Percentiles rank a stretch among this genome's conserved stretches.
Evolutionary conservation across 1,140 invertebrate species (phyloP).

Genomic region (Neodiprion fabricii): DNA sequence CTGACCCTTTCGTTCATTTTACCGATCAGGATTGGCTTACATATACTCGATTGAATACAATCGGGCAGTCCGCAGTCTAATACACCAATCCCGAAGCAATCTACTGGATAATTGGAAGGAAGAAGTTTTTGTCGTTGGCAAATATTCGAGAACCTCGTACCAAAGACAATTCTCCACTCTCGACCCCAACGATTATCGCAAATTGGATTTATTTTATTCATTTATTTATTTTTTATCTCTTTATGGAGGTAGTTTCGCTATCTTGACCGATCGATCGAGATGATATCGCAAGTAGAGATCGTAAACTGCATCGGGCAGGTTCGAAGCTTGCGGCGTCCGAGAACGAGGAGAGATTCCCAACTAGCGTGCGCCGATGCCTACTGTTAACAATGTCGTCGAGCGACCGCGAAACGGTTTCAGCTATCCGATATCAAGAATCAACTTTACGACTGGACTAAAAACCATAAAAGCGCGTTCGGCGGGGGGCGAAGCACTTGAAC

Average conservation of each 20-base stretch:
- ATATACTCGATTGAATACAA: not conserved
- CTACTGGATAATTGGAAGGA: not conserved
- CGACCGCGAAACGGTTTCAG: conserved; percentile 18
- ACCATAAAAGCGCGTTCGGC: not conserved
- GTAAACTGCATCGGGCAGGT: conserved; percentile 5
- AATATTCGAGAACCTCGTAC: not conserved
- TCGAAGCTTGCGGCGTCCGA: not conserved
- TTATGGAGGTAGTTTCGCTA: not conserved
- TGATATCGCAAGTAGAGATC: conserved; percentile 3
- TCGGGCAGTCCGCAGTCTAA: not conserved
- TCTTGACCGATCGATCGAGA: conserved; percentile 5
- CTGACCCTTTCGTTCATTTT: not conserved
- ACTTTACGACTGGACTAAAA: conserved; percentile 31
- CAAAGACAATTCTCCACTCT: not conserved
- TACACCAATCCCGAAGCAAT: not conserved
- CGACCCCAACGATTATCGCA: conserved; percentile 9
- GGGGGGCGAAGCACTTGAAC: not conserved
- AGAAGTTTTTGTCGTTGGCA: conserved; percentile 7
- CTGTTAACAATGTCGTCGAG: conserved; percentile 7
- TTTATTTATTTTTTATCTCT: conserved; percentile 8
- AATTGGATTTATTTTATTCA: conserved; percentile 5
- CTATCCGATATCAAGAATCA: conserved; percentile 31
- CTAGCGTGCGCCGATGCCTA: not conserved
- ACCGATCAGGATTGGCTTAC: not conserved
- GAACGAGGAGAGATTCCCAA: not conserved